These are phyloP conservation scores for Coracopsis vasa DNA, from an alignment of 2,113 vertebrate species.

Conservation along the genomic window DNA sequence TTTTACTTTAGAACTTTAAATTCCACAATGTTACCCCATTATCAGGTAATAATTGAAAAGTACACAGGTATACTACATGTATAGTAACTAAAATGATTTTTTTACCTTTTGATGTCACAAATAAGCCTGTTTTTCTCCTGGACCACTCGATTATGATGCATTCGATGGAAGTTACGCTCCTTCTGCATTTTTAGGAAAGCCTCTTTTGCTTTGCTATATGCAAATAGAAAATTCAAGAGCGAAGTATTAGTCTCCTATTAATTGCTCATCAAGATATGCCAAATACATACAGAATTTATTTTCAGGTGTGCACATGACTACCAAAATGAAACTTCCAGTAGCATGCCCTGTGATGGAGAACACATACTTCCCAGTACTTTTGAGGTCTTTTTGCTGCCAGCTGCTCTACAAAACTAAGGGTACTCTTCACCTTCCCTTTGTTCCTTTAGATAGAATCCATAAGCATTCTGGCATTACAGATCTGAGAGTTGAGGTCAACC, in stretches of 20 bases:
- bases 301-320: not conserved
- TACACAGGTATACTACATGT: not conserved
- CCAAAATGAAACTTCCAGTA: not conserved
- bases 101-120: conserved; percentile 80
- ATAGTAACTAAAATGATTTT: not conserved
- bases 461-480: not conserved
- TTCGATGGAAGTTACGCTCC: conserved; percentile 81
- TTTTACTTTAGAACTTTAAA: not conserved
- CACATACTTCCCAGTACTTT: not conserved
- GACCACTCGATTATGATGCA: conserved; percentile 81
- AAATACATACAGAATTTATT: not conserved
- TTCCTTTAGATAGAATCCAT: not conserved
- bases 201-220: conserved; percentile 73
- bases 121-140: conserved; percentile 87
- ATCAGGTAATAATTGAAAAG: not conserved
- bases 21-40: not conserved
- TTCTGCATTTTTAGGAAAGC: conserved; percentile 78
- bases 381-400: not conserved
- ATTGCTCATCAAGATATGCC: not conserved
- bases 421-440: not conserved
- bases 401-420: not conserved
- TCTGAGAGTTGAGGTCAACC: not conserved
- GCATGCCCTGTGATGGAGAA: not conserved
- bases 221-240: not conserved
- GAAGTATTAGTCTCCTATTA: not conserved